Evolutionary conservation across 2,797 vertebrate species (phyloP), one percentile per base, ranked within the genome.

Genomic region (Spheniscus humboldti): DNA sequence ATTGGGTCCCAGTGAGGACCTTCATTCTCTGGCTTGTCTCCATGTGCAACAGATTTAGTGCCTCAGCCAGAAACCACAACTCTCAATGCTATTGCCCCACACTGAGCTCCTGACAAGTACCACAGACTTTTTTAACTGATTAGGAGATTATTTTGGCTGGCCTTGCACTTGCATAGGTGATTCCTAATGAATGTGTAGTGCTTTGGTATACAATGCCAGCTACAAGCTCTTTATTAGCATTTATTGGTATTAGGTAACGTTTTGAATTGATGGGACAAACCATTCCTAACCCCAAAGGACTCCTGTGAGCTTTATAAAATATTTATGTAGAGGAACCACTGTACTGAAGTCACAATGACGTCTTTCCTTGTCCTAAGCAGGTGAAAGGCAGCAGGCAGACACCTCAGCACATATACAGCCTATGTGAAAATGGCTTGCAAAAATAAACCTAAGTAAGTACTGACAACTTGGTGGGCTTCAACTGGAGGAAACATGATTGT

Each of bases 141-240:
- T 96, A 96, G 94, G 96, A 97, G 96, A 96, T 94, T 96, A 91
- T 97, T 97, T 97, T 97, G 96, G 96, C 94, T 96, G 67, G 92
- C 79, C 76, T 92, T 94, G 77, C 69, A 63, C 68, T 94, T 90
- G 66, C 91, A 84, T 94, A 97, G 94, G 94, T 96, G 95, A 96
- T 88, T 94, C 78, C 86, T 94, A 97, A 95, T 90, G 91, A 94
- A 94, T 71, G 52, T 16, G 18, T 73, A 86, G 87, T 73, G 52
- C 89, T 96, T 88, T 88, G 85, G 85, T 76, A 79, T 41, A 63
- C 0, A 28, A 94, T 94, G 92, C 94, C 91, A 96, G 77, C 87
- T 97, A 96, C 92, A 96, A 96, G 94, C 39, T 86, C 52, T 94
- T 97, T 94, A 95, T 95, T 96, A 94, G 20, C 73, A 66, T 96